Percentiles rank a stretch among this genome's conserved stretches.
phyloP scores from a whole-genome alignment of 2,797 vertebrate species.

The Nyctibius grandis region DNA sequence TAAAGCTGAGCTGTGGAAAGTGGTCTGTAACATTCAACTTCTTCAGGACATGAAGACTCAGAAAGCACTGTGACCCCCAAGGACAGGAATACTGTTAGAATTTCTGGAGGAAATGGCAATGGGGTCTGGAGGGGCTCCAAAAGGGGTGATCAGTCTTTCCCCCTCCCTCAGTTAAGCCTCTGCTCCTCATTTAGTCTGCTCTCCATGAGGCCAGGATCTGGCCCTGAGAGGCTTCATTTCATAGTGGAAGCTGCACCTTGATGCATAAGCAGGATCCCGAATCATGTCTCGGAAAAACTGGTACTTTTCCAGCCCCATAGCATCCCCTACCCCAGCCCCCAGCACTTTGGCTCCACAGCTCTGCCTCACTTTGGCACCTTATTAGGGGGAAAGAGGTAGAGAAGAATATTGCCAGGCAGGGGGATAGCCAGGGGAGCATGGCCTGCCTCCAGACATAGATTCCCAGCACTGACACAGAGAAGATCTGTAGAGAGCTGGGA shows the following conservation, averaged over 20 bases:
- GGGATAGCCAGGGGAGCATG: not conserved
- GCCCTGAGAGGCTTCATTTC: not conserved
- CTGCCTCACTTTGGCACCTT: not conserved
- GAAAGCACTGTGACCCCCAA: not conserved
- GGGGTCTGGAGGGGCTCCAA: fast-evolving
- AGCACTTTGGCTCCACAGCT: not conserved
- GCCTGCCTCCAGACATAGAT: not conserved
- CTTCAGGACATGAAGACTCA: not conserved
- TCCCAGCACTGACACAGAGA: not conserved
- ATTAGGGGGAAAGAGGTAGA: fast-evolving
- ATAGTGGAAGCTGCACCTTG: not conserved
- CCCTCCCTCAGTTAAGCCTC: not conserved
- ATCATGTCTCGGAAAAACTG: not conserved
- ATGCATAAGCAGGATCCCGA: fast-evolving
- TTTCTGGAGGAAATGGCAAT: not conserved
- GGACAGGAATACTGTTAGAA: not conserved
- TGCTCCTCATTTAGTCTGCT: not conserved
- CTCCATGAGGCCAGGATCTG: not conserved
- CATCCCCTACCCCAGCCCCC: no score
- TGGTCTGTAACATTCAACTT: not conserved
- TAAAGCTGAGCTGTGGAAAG: not conserved
- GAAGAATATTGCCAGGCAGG: not conserved
- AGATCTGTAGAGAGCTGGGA: not conserved
- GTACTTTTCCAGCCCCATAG: not conserved
- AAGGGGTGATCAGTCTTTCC: not conserved